A percentile compares a stretch with the other conserved stretches of the same genome.
These are phyloP conservation scores for Syrrhaptes paradoxus DNA, from an alignment of 2,113 vertebrate species.

Conservation along the genomic window DNA sequence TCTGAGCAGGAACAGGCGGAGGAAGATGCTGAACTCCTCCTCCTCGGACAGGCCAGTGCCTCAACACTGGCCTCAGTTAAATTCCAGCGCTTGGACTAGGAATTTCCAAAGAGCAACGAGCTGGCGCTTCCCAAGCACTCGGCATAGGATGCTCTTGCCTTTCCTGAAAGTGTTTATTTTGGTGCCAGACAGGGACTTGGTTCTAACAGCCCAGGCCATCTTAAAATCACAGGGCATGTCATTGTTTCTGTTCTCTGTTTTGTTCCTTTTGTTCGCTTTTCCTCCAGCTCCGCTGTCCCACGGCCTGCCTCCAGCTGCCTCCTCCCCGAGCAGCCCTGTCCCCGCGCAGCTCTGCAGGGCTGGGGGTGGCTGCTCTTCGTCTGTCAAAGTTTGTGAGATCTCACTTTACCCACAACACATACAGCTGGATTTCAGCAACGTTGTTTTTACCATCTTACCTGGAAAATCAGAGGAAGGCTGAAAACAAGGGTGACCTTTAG, in stretches of 20 bases:
- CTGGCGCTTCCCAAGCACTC: fast-evolving
- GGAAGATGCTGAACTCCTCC: not conserved
- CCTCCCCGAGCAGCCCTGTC: not conserved
- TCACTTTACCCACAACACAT: not conserved
- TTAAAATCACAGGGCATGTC: fast-evolving
- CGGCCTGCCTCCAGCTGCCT: not conserved
- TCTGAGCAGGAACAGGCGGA: not conserved
- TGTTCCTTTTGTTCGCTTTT: not conserved
- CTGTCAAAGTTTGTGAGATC: not conserved
- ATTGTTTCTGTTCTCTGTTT: not conserved
- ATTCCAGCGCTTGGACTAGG: fast-evolving
- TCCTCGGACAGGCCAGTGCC: fast-evolving
- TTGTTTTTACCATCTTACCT: conserved; percentile 47
- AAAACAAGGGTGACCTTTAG: conserved; percentile 10
- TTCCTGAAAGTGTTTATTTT: not conserved
- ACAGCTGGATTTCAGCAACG: not conserved
- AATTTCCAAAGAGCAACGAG: not conserved
- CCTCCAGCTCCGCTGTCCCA: not conserved
- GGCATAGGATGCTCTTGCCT: fast-evolving
- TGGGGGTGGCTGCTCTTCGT: not conserved
- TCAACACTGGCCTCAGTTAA: not conserved
- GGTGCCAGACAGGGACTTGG: not conserved
- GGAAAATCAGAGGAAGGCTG: conserved; percentile 42
- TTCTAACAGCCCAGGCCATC: not conserved
- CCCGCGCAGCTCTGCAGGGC: not conserved